Evolutionary conservation across 2,797 vertebrate species (phyloP).

Genomic region (Champsocephalus gunnari): DNA sequence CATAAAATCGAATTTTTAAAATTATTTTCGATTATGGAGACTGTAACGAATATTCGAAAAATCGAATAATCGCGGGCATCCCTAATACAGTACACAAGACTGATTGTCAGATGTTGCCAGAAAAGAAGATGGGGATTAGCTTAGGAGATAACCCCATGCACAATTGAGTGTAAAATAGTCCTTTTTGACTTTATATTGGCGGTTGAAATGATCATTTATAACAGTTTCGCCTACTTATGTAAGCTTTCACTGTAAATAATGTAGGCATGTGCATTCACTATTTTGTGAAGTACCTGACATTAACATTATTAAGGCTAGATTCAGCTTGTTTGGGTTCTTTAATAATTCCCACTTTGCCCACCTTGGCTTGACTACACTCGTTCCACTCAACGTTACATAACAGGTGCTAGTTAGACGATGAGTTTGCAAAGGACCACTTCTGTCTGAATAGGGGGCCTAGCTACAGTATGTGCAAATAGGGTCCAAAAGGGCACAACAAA

Average conservation of each 20-base stretch:
- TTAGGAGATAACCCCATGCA: not conserved
- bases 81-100: not conserved
- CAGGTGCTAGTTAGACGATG: constrained; percentile 62
- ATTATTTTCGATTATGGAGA: no score
- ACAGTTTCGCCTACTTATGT: not conserved
- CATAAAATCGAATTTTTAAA: no score
- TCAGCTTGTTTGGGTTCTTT: constrained; percentile 14
- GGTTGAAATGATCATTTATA: not conserved
- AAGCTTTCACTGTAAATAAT: not conserved
- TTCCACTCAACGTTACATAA: constrained; percentile 65
- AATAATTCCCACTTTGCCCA: constrained; percentile 35
- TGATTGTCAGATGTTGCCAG: constrained; percentile 8
- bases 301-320: not conserved
- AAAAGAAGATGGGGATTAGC: not conserved
- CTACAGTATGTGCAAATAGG: constrained; percentile 35
- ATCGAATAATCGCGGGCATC: no score
- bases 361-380: constrained; percentile 33
- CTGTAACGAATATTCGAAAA: no score
- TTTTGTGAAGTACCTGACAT: not conserved
- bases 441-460: constrained; percentile 30
- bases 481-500: constrained; percentile 35
- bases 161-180: not conserved
- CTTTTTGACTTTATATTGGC: not conserved
- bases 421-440: constrained; percentile 54
- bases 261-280: not conserved